phyloP scores from a whole-genome alignment of 2,113 vertebrate species.

The Theristicus caerulescens region DNA sequence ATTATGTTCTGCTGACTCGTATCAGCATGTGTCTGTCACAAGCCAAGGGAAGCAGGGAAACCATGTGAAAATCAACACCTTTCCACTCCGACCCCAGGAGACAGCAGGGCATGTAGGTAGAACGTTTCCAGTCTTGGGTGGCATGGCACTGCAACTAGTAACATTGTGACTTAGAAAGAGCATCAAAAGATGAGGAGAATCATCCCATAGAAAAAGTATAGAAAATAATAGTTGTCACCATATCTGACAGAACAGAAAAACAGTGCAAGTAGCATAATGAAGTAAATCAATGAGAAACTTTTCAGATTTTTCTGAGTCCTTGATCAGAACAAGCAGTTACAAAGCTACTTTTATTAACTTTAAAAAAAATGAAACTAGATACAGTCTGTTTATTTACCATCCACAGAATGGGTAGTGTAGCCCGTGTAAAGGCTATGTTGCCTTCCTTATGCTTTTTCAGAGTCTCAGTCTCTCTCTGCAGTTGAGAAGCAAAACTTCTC shows the following conservation, averaged over 20 bases:
- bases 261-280: neutral
- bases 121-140: neutral
- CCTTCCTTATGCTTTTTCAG: neutral
- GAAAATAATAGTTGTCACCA: neutral
- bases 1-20: neutral
- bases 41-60: neutral
- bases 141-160: neutral
- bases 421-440: neutral
- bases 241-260: neutral
- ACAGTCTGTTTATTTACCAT: neutral
- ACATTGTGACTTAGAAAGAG: neutral
- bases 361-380: neutral
- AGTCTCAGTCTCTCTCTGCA: neutral
- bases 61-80: neutral
- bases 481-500: neutral
- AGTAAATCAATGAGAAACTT: neutral
- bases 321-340: neutral
- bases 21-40: fast-evolving
- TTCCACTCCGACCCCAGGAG: neutral
- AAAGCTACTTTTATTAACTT: neutral
- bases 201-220: neutral
- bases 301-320: neutral
- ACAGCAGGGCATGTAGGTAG: neutral
- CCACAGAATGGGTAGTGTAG: neutral
- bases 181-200: neutral